Conservation (phyloP, 2,888 invertebrate species). For the Zaprionus bogoriensis region DNA sequence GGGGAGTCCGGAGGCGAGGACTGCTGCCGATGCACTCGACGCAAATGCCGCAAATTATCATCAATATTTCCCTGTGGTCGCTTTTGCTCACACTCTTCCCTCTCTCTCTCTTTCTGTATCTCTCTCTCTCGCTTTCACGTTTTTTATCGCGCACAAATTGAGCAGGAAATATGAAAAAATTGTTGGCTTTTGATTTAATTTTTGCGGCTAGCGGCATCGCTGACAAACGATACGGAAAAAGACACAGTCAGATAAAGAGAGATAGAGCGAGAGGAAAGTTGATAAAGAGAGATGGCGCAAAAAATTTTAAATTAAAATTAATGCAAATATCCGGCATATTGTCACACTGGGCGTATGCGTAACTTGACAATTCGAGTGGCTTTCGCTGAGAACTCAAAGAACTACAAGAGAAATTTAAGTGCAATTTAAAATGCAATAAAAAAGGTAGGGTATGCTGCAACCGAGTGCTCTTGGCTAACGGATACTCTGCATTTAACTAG, state of each 20-base stretch:
- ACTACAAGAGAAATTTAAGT: background rate
- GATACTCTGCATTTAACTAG: too few relatives aligned
- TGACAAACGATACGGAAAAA: conserved; percentile 40
- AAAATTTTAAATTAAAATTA: conserved; percentile 53
- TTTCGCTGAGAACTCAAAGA: too few relatives aligned
- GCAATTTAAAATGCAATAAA: background rate
- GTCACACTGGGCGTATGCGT: conserved; percentile 24
- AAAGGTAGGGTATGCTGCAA: background rate
- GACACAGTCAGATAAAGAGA: background rate
- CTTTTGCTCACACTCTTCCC: background rate
- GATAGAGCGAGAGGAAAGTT: background rate
- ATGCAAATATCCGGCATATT: conserved; percentile 49
- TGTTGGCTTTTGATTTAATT: conserved; percentile 66
- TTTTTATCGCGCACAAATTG: conserved; percentile 37
- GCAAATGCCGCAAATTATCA: conserved; percentile 53
- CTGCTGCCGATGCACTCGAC: conserved; percentile 2
- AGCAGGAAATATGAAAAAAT: conserved; percentile 34
- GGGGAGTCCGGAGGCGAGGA: background rate
- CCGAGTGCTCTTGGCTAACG: too few relatives aligned
- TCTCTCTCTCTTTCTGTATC: background rate
- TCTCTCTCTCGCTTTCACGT: background rate
- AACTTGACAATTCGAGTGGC: conserved; percentile 9
- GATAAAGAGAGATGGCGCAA: background rate
- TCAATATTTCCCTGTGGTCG: conserved; percentile 25
- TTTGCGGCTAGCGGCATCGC: conserved; percentile 32